phyloP scores from a whole-genome alignment of 2,797 vertebrate genomes.

The Buceros bicornis region DNA sequence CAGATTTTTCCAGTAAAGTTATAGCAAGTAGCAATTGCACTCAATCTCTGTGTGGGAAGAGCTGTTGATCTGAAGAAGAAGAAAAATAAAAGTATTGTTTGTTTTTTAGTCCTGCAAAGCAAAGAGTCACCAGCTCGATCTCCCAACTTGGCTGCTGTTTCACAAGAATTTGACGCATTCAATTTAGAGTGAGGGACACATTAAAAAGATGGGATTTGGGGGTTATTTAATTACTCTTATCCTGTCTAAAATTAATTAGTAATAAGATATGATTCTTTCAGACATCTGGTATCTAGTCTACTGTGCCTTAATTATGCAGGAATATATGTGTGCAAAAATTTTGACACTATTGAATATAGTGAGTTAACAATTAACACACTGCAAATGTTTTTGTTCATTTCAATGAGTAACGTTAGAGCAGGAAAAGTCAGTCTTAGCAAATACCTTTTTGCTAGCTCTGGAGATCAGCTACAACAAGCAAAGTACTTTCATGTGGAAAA shows the following conservation, averaged over 20 bases:
- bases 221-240: not conserved
- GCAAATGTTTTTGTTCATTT: not conserved
- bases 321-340: conserved; percentile 2
- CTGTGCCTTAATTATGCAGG: not conserved
- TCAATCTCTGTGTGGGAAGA: not conserved
- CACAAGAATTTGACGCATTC: not conserved
- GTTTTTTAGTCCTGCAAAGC: not conserved
- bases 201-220: not conserved
- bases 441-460: not conserved
- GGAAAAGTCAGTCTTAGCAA: not conserved
- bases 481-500: conserved; percentile 3
- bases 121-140: not conserved
- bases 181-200: not conserved
- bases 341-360: not conserved
- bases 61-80: not conserved
- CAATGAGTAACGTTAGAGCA: not conserved
- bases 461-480: not conserved
- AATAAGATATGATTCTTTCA: not conserved
- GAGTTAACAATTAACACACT: not conserved
- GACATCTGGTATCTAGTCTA: not conserved
- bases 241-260: not conserved
- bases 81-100: not conserved
- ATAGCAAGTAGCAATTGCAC: not conserved
- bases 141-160: not conserved
- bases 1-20: not conserved